Base-by-base conservation (phyloP, 2,888 invertebrate species). In the Fragum sueziense region DNA sequence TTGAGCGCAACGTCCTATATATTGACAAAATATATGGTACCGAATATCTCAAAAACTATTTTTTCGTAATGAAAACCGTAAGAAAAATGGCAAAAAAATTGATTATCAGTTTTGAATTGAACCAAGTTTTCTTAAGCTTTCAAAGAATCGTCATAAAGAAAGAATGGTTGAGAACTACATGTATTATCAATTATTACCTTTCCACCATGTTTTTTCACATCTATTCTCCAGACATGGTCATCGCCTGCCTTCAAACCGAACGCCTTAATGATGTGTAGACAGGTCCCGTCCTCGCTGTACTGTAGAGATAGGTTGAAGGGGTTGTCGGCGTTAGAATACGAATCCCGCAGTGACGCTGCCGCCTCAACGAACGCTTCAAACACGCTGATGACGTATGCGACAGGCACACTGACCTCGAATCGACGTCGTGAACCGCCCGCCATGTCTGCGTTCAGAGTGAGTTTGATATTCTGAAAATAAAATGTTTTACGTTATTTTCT, bases 401-500 rank as follows among this genome's bases (percentile, higher is more conserved):
- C 41, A 0, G 65, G 65, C 2, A 65, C 17, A 0, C 27, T 41
- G n/a, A 65, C 41, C 41, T 65, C 65, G 25, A 41, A 65, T 22
- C 65, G 65, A 22, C 65, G 37, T 25, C 41, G n/a, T 22, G 41
- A 1, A 20, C 65, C 65, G 2, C 65, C 65, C 2, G 25, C 41
- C 65, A 65, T 65, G 41, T 37, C 41, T 3, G 41, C 65, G 41
- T 65, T 65, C 25, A 65, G 25, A 2, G 65, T 25, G 17, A 65
- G 41, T 20, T 65, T 65, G 41, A 65, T 33, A n/a, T 65, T 65
- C 65, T 65, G 25, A 22, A 25, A 61, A 31, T n/a, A 33, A 61
- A 59, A n/a, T n/a, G n/a, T n/a, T n/a, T n/a, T n/a, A n/a, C n/a
- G n/a, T n/a, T n/a, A n/a, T n/a, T n/a, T n/a, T n/a, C n/a, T n/a